These are phyloP conservation scores for Patiria miniata DNA, from an alignment of 35 echinoderm and acorn worm species.

Conservation along the genomic window DNA sequence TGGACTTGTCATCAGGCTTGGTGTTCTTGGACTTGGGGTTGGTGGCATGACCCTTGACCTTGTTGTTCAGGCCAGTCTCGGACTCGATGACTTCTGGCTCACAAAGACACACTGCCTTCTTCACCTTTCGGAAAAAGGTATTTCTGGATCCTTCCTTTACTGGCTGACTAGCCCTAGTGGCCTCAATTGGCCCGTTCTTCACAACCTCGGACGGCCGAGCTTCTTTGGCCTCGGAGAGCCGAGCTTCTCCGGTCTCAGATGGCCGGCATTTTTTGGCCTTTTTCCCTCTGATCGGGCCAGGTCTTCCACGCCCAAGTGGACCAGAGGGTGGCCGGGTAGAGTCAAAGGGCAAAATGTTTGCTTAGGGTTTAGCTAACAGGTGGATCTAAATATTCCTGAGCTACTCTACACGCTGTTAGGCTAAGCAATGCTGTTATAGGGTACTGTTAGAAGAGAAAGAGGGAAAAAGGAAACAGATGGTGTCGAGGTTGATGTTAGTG, in stretches of 20 bases:
- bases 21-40: not conserved
- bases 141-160: not conserved
- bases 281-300: not conserved
- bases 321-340: not conserved
- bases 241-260: too few species aligned
- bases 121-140: not conserved
- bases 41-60: not conserved
- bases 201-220: too few species aligned
- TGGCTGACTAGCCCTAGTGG: not conserved
- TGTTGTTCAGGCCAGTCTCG: not conserved
- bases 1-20: not conserved
- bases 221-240: not conserved
- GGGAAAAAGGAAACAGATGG: not conserved
- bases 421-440: not conserved
- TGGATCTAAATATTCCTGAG: not conserved
- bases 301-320: not conserved
- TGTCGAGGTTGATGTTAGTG: not conserved
- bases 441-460: not conserved
- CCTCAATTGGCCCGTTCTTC: too few species aligned
- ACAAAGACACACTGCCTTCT: not conserved
- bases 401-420: not conserved
- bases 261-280: not conserved
- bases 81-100: not conserved
- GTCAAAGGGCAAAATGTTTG: constrained; percentile 12
- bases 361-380: not conserved